These are phyloP conservation scores for Rutpela maculata DNA, from an alignment of 2,888 invertebrate genomes.

Conservation along the genomic window DNA sequence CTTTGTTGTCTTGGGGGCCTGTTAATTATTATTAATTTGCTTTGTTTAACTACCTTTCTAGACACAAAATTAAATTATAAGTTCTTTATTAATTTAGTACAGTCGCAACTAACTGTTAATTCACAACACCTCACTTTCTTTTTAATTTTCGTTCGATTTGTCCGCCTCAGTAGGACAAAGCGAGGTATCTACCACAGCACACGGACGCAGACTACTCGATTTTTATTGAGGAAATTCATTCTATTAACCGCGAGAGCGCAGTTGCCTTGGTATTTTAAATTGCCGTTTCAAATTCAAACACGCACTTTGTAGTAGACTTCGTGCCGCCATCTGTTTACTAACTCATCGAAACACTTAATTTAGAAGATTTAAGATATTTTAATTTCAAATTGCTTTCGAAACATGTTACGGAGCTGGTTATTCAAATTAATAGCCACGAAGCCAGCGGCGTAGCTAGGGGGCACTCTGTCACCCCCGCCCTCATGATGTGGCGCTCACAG, in stretches of 20 bases:
- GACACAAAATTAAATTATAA: neutral
- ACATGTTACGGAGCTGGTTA: too few species aligned
- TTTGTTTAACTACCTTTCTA: neutral
- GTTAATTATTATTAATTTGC: neutral
- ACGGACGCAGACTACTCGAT: conserved; percentile 38
- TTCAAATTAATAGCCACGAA: too few species aligned
- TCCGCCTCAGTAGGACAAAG: neutral
- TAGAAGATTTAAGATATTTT: neutral
- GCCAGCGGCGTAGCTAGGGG: too few species aligned
- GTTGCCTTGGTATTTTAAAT: conserved; percentile 43
- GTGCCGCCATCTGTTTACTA: conserved; percentile 38
- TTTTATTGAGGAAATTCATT: conserved; percentile 45
- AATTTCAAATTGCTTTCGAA: neutral
- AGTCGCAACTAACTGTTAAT: neutral
- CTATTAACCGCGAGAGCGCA: conserved; percentile 31
- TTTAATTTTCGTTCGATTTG: conserved; percentile 10
- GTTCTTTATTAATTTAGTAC: neutral
- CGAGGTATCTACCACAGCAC: conserved; percentile 31
- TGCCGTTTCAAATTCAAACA: conserved; percentile 12
- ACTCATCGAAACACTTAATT: neutral
- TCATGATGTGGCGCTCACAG: too few species aligned
- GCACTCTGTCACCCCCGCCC: too few species aligned
- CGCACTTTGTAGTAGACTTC: conserved; percentile 32
- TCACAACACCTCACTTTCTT: conserved; percentile 16
- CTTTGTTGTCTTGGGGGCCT: neutral